Conservation (phyloP, 1,140 invertebrate species). For the Sarcophaga peregrina region DNA sequence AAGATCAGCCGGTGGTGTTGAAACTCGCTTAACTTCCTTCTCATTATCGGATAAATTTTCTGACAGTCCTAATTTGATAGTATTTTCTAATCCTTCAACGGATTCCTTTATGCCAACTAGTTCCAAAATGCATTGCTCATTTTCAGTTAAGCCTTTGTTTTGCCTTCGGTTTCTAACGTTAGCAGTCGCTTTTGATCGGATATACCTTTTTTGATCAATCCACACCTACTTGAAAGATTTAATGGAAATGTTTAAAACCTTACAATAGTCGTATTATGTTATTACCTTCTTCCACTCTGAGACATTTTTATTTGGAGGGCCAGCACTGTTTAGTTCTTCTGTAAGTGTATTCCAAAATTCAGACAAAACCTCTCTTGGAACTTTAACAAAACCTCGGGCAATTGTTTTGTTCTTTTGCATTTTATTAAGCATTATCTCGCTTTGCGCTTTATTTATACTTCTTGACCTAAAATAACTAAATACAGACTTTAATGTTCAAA, state of each 20-base stretch:
- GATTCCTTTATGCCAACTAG: constrained; percentile 20
- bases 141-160: background rate
- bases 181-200: background rate
- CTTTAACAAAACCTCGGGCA: constrained; percentile 6
- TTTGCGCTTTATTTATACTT: constrained; percentile 19
- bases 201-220: constrained; percentile 26
- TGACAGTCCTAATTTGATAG: background rate
- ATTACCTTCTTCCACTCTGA: constrained; percentile 28
- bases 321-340: background rate
- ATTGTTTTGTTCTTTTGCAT: constrained; percentile 26
- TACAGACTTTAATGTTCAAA: no score
- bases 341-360: background rate
- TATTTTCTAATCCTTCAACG: constrained; percentile 9
- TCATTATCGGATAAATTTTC: background rate
- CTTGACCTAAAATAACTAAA: background rate
- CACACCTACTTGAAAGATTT: constrained; percentile 10
- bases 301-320: constrained; percentile 13
- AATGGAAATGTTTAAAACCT: background rate
- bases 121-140: background rate
- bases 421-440: background rate
- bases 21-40: background rate
- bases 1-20: background rate
- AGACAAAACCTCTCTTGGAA: background rate
- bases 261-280: background rate
- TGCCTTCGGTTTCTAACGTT: background rate